These are phyloP conservation scores for Cyprinodon variegatus DNA, from an alignment of 2,113 vertebrate species.

Conservation along the genomic window DNA sequence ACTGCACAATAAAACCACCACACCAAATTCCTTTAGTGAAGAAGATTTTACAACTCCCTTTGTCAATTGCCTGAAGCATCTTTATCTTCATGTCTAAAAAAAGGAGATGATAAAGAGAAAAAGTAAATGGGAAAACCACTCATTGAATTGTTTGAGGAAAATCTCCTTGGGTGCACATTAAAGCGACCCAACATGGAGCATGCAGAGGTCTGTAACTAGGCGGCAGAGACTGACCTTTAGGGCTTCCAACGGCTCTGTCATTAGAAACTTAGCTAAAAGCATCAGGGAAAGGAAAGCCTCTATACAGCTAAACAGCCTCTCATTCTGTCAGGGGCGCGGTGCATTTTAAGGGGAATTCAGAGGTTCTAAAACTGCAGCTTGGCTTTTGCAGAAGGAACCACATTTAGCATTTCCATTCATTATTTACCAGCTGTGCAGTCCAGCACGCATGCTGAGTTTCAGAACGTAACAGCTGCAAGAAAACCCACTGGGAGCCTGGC, in stretches of 20 bases:
- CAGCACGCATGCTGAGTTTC: constrained; percentile 19
- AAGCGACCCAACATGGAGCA: constrained; percentile 56
- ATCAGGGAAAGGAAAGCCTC: constrained; percentile 21
- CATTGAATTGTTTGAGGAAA: constrained; percentile 42
- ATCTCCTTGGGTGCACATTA: constrained; percentile 52
- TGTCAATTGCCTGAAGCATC: constrained; percentile 31
- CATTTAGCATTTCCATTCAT: constrained; percentile 43
- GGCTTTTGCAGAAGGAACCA: constrained; percentile 9
- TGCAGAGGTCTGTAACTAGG: constrained; percentile 67
- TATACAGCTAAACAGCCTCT: constrained; percentile 50
- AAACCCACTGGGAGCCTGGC: constrained; percentile 21
- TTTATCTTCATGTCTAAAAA: constrained; percentile 46
- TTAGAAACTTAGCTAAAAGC: constrained; percentile 65
- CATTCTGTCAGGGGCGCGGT: constrained; percentile 50
- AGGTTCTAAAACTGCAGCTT: constrained; percentile 18
- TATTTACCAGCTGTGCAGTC: constrained; percentile 56
- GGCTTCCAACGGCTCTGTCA: constrained; percentile 51
- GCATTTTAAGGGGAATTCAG: constrained; percentile 31
- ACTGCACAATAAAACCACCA: constrained; percentile 26
- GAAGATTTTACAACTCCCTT: constrained; percentile 7
- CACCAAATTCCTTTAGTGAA: neutral
- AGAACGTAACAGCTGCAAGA: constrained; percentile 4
- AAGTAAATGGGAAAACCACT: constrained; percentile 50
- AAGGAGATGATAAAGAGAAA: constrained; percentile 19
- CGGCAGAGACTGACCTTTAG: constrained; percentile 44